These are phyloP conservation scores for Xiphorhynchus erythropygius DNA, from an alignment of 2,797 vertebrate genomes.

Conservation along the genomic window DNA sequence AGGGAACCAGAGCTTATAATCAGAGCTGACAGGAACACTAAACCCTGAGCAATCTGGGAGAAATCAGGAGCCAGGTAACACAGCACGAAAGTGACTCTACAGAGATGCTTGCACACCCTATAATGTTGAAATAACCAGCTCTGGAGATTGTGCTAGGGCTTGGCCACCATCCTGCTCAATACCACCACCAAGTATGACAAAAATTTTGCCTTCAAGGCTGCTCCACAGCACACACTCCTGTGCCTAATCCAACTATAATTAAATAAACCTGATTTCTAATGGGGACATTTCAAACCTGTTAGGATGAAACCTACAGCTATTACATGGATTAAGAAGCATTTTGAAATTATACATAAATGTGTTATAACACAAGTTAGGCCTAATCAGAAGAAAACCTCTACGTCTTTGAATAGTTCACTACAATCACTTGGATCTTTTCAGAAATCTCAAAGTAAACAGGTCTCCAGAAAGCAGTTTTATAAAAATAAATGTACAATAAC, in stretches of 20 bases:
- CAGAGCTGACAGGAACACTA: background rate
- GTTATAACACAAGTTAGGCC: background rate
- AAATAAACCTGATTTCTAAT: background rate
- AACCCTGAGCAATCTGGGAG: background rate
- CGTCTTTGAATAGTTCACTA: background rate
- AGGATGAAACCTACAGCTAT: background rate
- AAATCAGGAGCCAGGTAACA: background rate
- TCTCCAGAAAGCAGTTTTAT: background rate
- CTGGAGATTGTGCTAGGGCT: background rate
- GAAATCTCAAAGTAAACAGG: background rate
- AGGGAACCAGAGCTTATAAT: background rate
- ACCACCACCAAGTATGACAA: background rate
- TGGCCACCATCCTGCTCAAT: background rate
- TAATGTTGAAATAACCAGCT: background rate
- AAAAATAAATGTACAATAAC: background rate
- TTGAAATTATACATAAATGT: background rate
- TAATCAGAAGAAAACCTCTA: background rate
- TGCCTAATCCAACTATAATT: conserved; percentile 1
- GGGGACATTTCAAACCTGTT: background rate
- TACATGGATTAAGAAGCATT: background rate
- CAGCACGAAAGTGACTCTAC: background rate
- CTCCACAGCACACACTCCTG: background rate
- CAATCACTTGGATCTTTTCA: background rate
- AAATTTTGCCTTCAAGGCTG: background rate
- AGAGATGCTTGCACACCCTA: background rate